phyloP scores from a whole-genome alignment of 1,140 invertebrate genomes.

The Conus betulinus region DNA sequence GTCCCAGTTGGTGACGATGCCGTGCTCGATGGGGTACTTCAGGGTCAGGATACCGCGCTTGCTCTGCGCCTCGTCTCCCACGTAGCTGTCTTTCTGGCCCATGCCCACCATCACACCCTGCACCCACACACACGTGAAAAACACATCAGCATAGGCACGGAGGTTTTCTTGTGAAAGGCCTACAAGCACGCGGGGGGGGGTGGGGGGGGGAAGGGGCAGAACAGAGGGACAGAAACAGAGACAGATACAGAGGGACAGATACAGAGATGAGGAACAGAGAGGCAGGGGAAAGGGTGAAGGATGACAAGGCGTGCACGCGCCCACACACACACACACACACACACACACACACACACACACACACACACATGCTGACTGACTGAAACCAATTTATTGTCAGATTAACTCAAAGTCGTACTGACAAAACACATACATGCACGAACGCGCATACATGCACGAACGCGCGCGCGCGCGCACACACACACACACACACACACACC shows the following conservation, averaged over 20 bases:
- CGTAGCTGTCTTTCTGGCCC: constrained; percentile 98
- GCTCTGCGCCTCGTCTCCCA: constrained; percentile 97
- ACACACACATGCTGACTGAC: background rate
- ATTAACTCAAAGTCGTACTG: no score
- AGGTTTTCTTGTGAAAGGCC: no score
- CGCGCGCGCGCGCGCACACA: background rate
- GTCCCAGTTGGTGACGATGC: constrained; percentile 80
- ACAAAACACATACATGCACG: background rate
- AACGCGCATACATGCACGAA: background rate
- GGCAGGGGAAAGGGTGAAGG: background rate
- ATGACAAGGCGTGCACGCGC: no score
- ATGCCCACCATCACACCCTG: constrained; percentile 97
- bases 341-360: background rate
- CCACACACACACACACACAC: background rate
- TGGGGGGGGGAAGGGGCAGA: no score
- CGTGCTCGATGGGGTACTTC: constrained; percentile 92
- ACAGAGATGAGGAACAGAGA: background rate
- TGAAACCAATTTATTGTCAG: no score
- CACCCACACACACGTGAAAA: constrained; percentile 12
- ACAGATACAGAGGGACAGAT: background rate
- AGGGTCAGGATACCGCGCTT: constrained; percentile 87
- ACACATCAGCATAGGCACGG: no score
- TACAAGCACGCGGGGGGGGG: no score
- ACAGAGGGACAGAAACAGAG: background rate
- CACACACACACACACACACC: background rate